phyloP scores from a whole-genome alignment of 2,113 vertebrate genomes.

The Macroglossus sobrinus region DNA sequence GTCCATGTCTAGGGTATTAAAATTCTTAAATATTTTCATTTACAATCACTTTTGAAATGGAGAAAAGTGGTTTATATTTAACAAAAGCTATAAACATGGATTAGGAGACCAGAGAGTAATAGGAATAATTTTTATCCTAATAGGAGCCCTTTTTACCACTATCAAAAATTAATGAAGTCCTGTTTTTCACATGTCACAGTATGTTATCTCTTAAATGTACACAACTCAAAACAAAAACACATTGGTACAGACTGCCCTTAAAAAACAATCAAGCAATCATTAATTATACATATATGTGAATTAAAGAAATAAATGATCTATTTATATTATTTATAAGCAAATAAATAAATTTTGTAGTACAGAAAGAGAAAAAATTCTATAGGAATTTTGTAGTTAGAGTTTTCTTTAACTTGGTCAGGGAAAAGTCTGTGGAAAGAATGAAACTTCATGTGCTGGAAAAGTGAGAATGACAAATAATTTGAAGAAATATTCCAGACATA shows the following conservation, averaged over 20 bases:
- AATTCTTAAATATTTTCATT: conserved; percentile 18
- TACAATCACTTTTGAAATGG: neutral
- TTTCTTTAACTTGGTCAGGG: neutral
- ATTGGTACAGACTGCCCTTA: neutral
- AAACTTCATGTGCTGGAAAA: neutral
- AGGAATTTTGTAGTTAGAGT: neutral
- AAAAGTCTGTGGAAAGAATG: neutral
- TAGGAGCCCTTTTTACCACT: neutral
- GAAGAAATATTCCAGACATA: neutral
- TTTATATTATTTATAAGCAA: conserved; percentile 1
- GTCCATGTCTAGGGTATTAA: neutral
- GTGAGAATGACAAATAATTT: neutral
- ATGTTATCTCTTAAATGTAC: neutral
- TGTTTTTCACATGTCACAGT: neutral
- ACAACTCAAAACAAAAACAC: neutral
- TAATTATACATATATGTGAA: neutral
- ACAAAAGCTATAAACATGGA: neutral
- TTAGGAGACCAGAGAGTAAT: neutral
- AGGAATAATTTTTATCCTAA: neutral
- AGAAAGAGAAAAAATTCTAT: neutral
- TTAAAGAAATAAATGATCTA: neutral
- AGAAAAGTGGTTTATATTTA: neutral
- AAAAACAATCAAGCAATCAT: conserved; percentile 1
- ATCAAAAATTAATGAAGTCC: neutral
- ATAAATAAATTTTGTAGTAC: neutral